Percentiles rank a stretch among this genome's conserved stretches.
phyloP scores from a whole-genome alignment of 2,113 vertebrate genomes.

The Rhinopomastus cyanomelas region DNA sequence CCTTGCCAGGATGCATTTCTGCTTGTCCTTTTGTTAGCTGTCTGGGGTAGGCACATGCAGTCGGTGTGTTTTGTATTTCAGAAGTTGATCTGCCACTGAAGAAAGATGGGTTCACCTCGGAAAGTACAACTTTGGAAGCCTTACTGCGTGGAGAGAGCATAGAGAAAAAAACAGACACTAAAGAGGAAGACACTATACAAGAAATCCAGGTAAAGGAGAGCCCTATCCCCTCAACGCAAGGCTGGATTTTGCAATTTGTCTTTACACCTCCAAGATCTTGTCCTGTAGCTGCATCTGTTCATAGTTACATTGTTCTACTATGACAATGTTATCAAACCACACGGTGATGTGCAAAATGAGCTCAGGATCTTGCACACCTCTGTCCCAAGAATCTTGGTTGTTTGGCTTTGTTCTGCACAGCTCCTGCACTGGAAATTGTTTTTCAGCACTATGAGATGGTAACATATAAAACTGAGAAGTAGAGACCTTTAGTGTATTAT shows the following conservation, averaged over 20 bases:
- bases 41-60: background rate
- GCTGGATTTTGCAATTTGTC: background rate
- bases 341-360: conserved; percentile 5
- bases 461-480: background rate
- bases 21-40: background rate
- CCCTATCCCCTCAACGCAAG: background rate
- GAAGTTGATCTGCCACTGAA: conserved; percentile 83
- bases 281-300: background rate
- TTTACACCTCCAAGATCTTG: background rate
- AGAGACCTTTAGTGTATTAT: background rate
- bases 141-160: conserved; percentile 89
- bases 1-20: background rate
- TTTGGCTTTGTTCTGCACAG: background rate
- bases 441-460: background rate
- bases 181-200: conserved; percentile 91
- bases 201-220: conserved; percentile 88
- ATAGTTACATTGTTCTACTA: background rate
- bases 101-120: conserved; percentile 85
- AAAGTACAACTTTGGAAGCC: conserved; percentile 92
- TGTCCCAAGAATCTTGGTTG: background rate
- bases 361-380: background rate
- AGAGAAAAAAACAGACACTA: conserved; percentile 86
- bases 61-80: conserved; percentile 59
- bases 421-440: background rate
- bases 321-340: conserved; percentile 21